Percentiles rank a stretch among this genome's conserved stretches.
Evolutionary conservation across 2,113 vertebrate species (phyloP).

Genomic region (Danionella cerebrum): DNA sequence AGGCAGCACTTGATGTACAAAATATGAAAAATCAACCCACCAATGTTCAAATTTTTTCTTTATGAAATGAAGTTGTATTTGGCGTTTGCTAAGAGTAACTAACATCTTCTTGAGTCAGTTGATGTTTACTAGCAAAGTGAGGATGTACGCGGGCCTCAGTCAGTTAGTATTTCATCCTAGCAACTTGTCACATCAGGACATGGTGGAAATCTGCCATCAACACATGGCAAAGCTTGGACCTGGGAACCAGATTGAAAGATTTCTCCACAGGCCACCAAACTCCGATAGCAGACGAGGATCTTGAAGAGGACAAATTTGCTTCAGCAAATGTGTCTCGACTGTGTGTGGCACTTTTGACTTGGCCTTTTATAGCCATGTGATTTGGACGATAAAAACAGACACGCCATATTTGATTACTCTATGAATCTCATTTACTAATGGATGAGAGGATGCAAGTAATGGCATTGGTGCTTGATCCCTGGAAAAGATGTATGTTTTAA

Average conservation of each 20-base stretch:
- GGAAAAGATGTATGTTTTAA: no score
- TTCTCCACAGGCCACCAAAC: neutral
- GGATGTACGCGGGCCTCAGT: slow-evolving; percentile 24
- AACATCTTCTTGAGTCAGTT: no score
- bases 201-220: slow-evolving; percentile 46
- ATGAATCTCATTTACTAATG: neutral
- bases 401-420: neutral
- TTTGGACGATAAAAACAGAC: neutral
- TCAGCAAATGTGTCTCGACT: slow-evolving; percentile 16
- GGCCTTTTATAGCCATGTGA: neutral
- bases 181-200: slow-evolving; percentile 23
- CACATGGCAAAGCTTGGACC: neutral
- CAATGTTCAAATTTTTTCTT: no score
- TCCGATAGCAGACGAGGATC: slow-evolving; percentile 17
- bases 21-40: no score
- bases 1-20: no score
- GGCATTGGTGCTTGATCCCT: no score
- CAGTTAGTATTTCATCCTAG: slow-evolving; percentile 14
- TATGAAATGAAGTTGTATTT: no score
- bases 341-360: slow-evolving; percentile 13
- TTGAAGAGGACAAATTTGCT: slow-evolving; percentile 18
- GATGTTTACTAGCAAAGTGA: no score
- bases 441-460: neutral
- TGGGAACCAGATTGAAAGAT: neutral
- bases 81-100: no score